Conservation (phyloP, 2,113 vertebrate species). For the Larimichthys polyactis region DNA sequence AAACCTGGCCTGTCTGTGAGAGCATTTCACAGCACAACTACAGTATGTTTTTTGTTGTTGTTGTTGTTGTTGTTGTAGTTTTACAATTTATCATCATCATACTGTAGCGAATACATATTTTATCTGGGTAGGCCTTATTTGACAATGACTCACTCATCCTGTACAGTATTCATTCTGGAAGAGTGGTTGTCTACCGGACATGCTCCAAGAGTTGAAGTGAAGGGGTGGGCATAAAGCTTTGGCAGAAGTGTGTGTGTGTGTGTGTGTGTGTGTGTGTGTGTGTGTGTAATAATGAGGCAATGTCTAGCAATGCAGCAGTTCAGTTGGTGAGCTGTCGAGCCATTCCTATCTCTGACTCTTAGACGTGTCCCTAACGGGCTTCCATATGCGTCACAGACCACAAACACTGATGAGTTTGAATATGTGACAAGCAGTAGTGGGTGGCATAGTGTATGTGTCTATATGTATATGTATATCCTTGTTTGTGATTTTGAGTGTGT, state of each 20-base stretch:
- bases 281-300: constrained; percentile 70
- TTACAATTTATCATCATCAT: background rate
- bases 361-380: constrained; percentile 56
- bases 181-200: constrained; percentile 40
- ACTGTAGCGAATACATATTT: background rate
- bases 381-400: constrained; percentile 43
- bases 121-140: constrained; percentile 15
- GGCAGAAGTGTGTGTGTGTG: constrained; percentile 28
- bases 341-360: constrained; percentile 6
- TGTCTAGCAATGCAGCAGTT: constrained; percentile 58
- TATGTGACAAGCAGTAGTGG: constrained; percentile 12
- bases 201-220: constrained; percentile 19
- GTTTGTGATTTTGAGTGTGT: background rate
- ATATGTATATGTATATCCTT: background rate
- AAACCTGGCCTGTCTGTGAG: background rate
- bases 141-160: constrained; percentile 15
- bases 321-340: constrained; percentile 5
- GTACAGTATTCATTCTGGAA: constrained; percentile 30
- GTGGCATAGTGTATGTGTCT: background rate
- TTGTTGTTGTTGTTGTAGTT: background rate
- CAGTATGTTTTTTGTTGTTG: too few species aligned
- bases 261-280: constrained; percentile 17
- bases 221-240: constrained; percentile 34
- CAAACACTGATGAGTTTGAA: constrained; percentile 38
- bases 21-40: background rate